Evolutionary conservation across 2,113 vertebrate species (phyloP), one percentile per base, ranked within the genome.

Genomic region (Lophura nycthemera): DNA sequence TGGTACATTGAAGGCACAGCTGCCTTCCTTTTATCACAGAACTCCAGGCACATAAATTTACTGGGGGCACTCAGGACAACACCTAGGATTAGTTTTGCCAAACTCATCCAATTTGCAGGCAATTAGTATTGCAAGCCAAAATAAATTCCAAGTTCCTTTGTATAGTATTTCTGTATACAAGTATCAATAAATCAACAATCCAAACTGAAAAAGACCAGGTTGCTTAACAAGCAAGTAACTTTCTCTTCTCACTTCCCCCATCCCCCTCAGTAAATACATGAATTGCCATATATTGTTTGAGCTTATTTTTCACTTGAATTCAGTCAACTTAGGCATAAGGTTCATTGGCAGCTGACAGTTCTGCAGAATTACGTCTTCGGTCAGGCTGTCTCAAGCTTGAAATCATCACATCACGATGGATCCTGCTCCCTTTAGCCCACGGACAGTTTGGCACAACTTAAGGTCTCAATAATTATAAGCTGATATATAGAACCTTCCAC

Each of bases 21-120:
- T 56, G 66, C 27, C 42, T 50, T 22, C 13, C 13, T 1, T 1
- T 0, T 56, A n/a, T 13, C 0, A 0, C 10, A 73, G 48, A 47
- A 36, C 16, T 17, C 43, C 45, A 63, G 36, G 45, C 77, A 71
- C 1, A 0, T 2, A 52, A 11, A 59, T n/a, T 63, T 27, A 21
- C 70, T 72, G 40, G 65, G 38, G 13, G 54, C 38, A 8, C 7
- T 27, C 36, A 7, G 16, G 25, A 61, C n/a, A 36, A 43, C 21
- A 14, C 43, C 30, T 30, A 34, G 22, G n/a, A 34, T 57, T 12
- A 10, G 15, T 1, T 24, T 11, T 57, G 57, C 75, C 73, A 79
- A n/a, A 38, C 32, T 22, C 7, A 11, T 50, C 22, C 52, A 76
- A 43, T 76, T 5, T 78, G 14, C 61, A n/a, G 50, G 45, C 74